phyloP scores from a whole-genome alignment of 2,113 vertebrate species.

The Eptesicus fuscus region DNA sequence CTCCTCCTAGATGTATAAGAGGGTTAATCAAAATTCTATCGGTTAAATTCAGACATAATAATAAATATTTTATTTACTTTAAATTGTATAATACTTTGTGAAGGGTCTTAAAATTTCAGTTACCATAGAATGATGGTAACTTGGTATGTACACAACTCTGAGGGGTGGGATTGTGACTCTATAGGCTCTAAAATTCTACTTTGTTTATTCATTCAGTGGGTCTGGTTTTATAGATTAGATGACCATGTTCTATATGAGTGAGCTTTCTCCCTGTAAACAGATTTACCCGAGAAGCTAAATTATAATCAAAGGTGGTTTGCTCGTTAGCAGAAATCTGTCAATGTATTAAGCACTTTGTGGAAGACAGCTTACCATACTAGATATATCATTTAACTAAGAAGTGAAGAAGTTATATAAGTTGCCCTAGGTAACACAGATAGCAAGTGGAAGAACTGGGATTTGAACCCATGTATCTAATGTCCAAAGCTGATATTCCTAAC shows the following conservation, averaged over 20 bases:
- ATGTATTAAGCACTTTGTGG: background rate
- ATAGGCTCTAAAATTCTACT: background rate
- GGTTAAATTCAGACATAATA: background rate
- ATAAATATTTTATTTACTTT: background rate
- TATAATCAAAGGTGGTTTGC: background rate
- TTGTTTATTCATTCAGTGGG: background rate
- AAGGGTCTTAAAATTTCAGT: background rate
- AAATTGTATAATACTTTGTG: background rate
- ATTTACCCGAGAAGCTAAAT: background rate
- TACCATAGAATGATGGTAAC: background rate
- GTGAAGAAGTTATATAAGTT: background rate
- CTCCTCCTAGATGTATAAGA: background rate
- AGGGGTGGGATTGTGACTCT: background rate
- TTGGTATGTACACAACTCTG: background rate
- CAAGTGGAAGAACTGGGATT: background rate
- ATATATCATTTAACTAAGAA: background rate
- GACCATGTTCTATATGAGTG: background rate
- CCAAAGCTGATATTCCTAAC: background rate
- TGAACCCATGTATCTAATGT: background rate
- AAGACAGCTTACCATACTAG: background rate
- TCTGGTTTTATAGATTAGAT: background rate
- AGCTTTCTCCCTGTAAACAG: background rate
- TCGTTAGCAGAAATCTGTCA: background rate
- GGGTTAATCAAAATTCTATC: background rate
- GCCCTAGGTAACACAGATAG: background rate